A percentile compares a stretch with the other conserved stretches of the same genome.
Evolutionary conservation across 2,888 invertebrate genomes (phyloP).

Genomic region (Pemphredon lugubris): DNA sequence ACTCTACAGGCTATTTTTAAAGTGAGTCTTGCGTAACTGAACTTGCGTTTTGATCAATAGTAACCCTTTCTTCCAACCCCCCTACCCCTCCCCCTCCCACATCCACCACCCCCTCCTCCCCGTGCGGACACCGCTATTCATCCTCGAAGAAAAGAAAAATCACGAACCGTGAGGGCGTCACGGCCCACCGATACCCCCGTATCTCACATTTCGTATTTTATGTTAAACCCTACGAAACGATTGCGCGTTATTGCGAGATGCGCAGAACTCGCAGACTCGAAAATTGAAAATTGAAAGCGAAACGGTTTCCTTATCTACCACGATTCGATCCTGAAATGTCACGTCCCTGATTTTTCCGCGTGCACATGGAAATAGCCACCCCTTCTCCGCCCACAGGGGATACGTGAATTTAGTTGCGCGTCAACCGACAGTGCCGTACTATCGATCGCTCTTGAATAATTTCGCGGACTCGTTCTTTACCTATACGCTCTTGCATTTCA

Average conservation of each 20-base stretch:
- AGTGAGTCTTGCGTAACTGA: constrained; percentile 82
- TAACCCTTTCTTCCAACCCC: no score
- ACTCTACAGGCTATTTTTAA: constrained; percentile 99
- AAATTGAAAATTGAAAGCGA: background rate
- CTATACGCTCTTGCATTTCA: constrained; percentile 12
- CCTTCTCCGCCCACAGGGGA: constrained; percentile 40
- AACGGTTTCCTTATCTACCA: no score
- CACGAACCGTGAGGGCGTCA: no score
- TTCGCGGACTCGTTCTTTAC: constrained; percentile 62
- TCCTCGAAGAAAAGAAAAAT: no score
- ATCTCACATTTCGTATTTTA: no score
- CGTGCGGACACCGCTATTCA: no score
- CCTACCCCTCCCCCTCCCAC: no score
- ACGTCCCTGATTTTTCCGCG: constrained; percentile 52
- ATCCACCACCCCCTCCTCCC: no score
- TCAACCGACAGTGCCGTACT: constrained; percentile 66
- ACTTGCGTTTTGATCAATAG: constrained; percentile 59
- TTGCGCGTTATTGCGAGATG: no score
- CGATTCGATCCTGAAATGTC: constrained; percentile 35
- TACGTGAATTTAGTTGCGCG: constrained; percentile 70
- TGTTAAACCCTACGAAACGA: no score
- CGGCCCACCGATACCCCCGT: no score
- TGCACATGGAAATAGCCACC: constrained; percentile 49
- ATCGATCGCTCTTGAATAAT: constrained; percentile 80
- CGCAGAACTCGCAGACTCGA: no score